Evolutionary conservation across 2,888 invertebrate species (phyloP).

Genomic region (Timema cristinae): DNA sequence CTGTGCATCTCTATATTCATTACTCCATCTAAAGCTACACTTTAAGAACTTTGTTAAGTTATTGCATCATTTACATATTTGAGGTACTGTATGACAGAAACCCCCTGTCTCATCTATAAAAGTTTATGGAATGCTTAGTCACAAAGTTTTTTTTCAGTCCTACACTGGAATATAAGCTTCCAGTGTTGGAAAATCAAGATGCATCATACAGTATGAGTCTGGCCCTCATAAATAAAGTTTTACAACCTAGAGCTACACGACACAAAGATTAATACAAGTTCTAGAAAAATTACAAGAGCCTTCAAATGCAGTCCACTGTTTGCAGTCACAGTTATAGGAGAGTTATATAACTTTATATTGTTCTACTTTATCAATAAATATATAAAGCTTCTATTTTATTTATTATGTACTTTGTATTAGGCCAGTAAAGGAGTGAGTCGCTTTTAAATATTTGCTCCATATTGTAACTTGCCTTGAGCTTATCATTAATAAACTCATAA

Average conservation of each 20-base stretch:
- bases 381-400: constrained; percentile 7
- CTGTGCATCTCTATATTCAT: constrained; percentile 30
- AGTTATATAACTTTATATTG: constrained; percentile 16
- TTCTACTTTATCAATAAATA: constrained; percentile 13
- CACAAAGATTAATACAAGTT: constrained; percentile 34
- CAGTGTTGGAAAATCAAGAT: constrained; percentile 33
- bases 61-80: constrained; percentile 53
- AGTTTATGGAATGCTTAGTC: constrained; percentile 35
- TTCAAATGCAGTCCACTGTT: constrained; percentile 33
- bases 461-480: not conserved
- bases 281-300: constrained; percentile 33
- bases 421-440: constrained; percentile 28
- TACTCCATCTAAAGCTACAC: constrained; percentile 35
- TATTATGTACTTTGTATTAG: constrained; percentile 28
- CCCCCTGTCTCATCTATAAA: constrained; percentile 40
- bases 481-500: too few relatives aligned
- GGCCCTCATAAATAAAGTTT: constrained; percentile 32
- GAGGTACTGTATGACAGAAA: constrained; percentile 52
- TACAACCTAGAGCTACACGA: constrained; percentile 36
- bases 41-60: constrained; percentile 42
- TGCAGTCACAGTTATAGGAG: not conserved
- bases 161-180: constrained; percentile 29
- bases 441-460: not conserved
- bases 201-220: constrained; percentile 31
- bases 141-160: constrained; percentile 34